Evolutionary conservation across 2,797 vertebrate species (phyloP), one percentile per base, ranked within the genome.

Genomic region (Aselliscus stoliczkanus): DNA sequence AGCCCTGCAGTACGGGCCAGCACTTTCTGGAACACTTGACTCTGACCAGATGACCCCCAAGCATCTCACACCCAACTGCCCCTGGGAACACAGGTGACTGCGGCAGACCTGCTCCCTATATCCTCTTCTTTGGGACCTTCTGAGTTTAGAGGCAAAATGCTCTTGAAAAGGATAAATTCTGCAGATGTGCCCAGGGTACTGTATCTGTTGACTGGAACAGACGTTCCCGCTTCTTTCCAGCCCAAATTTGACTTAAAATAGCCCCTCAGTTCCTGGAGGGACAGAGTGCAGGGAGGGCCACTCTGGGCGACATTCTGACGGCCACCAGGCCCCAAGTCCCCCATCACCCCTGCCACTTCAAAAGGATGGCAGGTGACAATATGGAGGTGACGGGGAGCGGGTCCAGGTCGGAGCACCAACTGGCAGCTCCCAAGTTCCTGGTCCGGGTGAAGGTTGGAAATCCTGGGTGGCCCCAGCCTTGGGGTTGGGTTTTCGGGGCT

Each of bases 401-500:
- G 6, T 39, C 50, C 10, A 7, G n/a, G 73, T 29, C 60, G 5
- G 12, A n/a, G 86, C 1, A 18, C 18, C 5, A 11, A 6, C 25
- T 21, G 58, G 72, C 58, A 39, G 87, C 27, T 1, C 27, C 87
- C 12, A 0, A 11, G 2, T 13, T 4, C 73, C 62, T 20, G 62
- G 29, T 44, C 50, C 21, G 1, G 37, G 37, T 20, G 8, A 14
- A 34, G 37, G 56, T 56, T 21, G 37, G 73, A 27, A 27, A 39
- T 11, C 2, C 60, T n/a, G 42, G 80, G 60, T 14, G 52, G 75
- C 20, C 73, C 4, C 4, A 6, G 27, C 25, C 29, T 47, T 17
- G 0, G 3, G 11, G 2, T 6, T 17, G 37, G 39, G 25, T 17
- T 4, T 11, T 18, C 18, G 1, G 2, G 2, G 29, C 58, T 21